Evolutionary conservation across 2,888 invertebrate genomes (phyloP), one percentile per base, ranked within the genome.

Genomic region (Limnephilus rhombicus): DNA sequence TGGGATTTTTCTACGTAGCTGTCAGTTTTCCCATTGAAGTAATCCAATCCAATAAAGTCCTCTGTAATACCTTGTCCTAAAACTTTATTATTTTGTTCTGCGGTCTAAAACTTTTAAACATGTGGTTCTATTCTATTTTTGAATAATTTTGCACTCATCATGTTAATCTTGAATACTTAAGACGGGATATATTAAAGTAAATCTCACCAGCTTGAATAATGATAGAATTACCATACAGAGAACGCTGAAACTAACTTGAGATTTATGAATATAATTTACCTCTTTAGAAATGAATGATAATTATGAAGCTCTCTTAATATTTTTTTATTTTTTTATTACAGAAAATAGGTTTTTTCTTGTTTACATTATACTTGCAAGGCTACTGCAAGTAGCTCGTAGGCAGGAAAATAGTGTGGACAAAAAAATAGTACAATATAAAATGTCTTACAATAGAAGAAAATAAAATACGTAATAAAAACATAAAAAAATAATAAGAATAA

Each of bases 41-140:
- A n/a, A 68, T 68, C 68, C 68, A 24, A 24, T 9, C 9, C 0
- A n/a, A 9, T 24, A 68, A 68, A 68, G 9, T 68, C 24, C 68
- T 1, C 24, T 68, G 68, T 68, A 68, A 68, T 24, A 68, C 24
- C 68, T 68, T 68, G 68, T 68, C 24, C 68, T n/a, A 80, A 34
- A 24, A 89, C 80, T 37, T 37, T 34, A 53, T 49, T 87, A 31
- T 53, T 87, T 53, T 31, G 24, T 87, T 87, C 53, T 31, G 87
- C 53, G 34, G 29, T 87, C 31, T 31, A 29, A 68, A 24, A 49
- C n/a, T 49, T 53, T 87, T 68, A 87, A 87, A 87, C 87, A 87
- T 83, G 83, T 83, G 83, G 31, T 83, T 83, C 41, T 83, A 34
- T 83, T 31, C 34, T 83, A 83, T 37, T 68, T 68, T 82, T 82